Evolutionary conservation across 2,888 invertebrate species (phyloP), one percentile per base, ranked within the genome.

Genomic region (Andrena praecox): DNA sequence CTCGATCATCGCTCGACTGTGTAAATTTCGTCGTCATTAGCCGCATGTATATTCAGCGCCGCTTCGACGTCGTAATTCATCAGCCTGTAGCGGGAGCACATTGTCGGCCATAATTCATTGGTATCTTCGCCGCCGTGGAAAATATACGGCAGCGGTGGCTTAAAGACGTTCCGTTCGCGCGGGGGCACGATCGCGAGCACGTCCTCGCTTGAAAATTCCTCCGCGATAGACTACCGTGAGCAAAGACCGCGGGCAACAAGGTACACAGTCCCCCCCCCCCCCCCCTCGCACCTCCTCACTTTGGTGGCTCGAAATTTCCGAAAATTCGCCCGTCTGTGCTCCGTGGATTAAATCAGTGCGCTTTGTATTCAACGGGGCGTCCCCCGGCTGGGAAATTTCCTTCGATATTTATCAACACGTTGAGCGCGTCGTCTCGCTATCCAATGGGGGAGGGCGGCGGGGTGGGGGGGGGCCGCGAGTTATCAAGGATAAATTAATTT

Each of bases 401-500:
- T 60, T 76, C 64, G 82, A 76, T 77, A 78, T 77, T 83, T 80
- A 70, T 62, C 85, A 75, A 73, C 72, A 68, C 64, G 77, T 69
- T 72, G 79, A 64, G 63, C 42, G 63, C 42, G 67, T 31, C 70
- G 29, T 33, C 48, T 31, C 76, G 16, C 70, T 56, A 62, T 71
- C 31, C 42, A 42, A 20, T 20, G 20, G 10, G 42, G 10, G 35
- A 0, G 4, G 10, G 35, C 0, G 4, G 29, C 2, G 35, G 10
- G 16, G 2, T 2, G 0, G 42, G 42, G 42, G 67, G 29, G 10
- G 29, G 66, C 33, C 64, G 82, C 64, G 82, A 81, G 86, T 89
- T 87, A 88, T 89, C 73, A 87, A 75, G 72, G 87, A 87, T 86
- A 90, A 91, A 89, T 87, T 87, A 89, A 91, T 91, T 89, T 88